Percentiles rank a stretch among this genome's conserved stretches.
These are phyloP conservation scores for Drosophila percnosoma DNA, from an alignment of 2,888 invertebrate genomes.

Conservation along the genomic window DNA sequence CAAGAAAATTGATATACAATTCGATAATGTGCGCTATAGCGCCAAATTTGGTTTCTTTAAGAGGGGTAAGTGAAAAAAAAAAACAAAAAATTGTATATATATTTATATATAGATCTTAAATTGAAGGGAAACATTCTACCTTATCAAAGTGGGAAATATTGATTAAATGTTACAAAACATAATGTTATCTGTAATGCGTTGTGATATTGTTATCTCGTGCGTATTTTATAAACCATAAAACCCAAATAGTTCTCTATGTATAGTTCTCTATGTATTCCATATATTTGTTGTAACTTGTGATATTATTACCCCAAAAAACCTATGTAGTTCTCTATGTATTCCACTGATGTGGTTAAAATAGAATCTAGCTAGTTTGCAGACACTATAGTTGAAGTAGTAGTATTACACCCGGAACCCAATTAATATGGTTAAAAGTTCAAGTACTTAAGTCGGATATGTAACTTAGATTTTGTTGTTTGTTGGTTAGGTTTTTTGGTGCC, in stretches of 20 bases:
- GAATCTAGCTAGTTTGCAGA: not conserved
- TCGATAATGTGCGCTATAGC: constrained; percentile 80
- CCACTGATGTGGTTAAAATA: not conserved
- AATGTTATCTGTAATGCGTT: not conserved
- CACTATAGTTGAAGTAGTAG: not conserved
- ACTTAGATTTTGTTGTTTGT: not conserved
- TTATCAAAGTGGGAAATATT: not conserved
- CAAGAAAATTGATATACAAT: constrained; percentile 81
- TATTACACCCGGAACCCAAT: not conserved
- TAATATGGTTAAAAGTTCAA: not conserved
- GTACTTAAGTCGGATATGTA: not conserved
- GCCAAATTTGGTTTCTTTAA: constrained; percentile 79
- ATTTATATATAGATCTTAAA: too few species aligned
- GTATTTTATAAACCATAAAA: not conserved
- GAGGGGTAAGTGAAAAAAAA: constrained; percentile 70
- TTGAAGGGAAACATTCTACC: too few species aligned
- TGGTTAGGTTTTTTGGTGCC: not conserved
- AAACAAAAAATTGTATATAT: not conserved
- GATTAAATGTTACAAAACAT: not conserved
- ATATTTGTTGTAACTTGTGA: not conserved
- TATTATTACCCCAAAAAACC: not conserved
- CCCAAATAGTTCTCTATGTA: not conserved
- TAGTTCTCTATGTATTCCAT: not conserved
- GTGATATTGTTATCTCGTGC: not conserved
- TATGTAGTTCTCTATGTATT: not conserved